Percentiles rank a stretch among this genome's conserved stretches.
Conservation (phyloP, 2,888 invertebrate species). For the Stegana nigrithorax region DNA sequence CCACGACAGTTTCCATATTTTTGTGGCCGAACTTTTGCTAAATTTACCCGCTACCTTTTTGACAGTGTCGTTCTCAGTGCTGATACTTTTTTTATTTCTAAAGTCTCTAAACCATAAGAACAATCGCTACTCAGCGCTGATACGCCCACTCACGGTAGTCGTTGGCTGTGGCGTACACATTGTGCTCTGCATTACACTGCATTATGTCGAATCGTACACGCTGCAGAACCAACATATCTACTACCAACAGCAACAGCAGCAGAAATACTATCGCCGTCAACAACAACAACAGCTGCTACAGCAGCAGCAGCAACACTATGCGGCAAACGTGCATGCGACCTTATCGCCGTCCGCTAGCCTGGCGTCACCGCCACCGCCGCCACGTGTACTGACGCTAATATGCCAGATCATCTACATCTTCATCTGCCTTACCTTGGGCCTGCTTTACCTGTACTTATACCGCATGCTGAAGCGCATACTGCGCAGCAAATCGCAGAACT, state of each 20-base stretch:
- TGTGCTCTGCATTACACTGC: constrained; percentile 83
- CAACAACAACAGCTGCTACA: constrained; percentile 46
- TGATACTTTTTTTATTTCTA: constrained; percentile 86
- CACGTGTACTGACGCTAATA: constrained; percentile 77
- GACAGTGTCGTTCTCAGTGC: constrained; percentile 88
- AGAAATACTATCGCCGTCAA: constrained; percentile 48
- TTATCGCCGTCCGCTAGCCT: constrained; percentile 39
- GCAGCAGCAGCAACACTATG: constrained; percentile 32
- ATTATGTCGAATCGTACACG: constrained; percentile 77
- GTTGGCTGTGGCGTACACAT: constrained; percentile 84
- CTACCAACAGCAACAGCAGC: constrained; percentile 62
- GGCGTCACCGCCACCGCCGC: constrained; percentile 60
- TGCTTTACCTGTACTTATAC: constrained; percentile 87
- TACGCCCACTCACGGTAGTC: constrained; percentile 83
- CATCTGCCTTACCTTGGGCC: constrained; percentile 84
- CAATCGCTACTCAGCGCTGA: constrained; percentile 77
- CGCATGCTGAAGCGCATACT: constrained; percentile 80
- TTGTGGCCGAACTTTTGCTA: constrained; percentile 83
- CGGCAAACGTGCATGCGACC: constrained; percentile 32
- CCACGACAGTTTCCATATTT: constrained; percentile 81
- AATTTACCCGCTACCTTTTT: constrained; percentile 88
- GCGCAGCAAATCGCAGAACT: constrained; percentile 82
- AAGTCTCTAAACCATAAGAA: constrained; percentile 82
- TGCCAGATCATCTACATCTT: constrained; percentile 89
- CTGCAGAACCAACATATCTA: constrained; percentile 63